Conservation (phyloP, 2,797 vertebrate genomes). For the Channallabes apus region DNA sequence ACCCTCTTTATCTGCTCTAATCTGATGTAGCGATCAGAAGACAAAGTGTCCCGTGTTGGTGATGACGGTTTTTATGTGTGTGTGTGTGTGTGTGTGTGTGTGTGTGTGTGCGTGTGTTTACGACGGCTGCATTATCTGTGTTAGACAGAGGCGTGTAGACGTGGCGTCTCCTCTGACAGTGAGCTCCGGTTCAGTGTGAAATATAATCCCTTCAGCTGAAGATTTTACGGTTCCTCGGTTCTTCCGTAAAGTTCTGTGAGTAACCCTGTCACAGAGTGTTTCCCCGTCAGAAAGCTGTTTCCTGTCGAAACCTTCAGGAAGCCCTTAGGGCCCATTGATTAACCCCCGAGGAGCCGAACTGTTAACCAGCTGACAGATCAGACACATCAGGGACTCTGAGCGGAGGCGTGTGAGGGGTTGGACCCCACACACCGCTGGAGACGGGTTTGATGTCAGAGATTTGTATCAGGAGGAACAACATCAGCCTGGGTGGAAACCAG, state of each 20-base stretch:
- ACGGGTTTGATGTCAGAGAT: neutral
- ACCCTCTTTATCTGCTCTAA: slow-evolving; percentile 42
- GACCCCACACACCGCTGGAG: too few relatives aligned
- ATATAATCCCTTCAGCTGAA: too few relatives aligned
- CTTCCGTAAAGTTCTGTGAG: neutral
- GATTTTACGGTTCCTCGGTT: neutral
- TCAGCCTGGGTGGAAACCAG: neutral
- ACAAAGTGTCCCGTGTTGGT: slow-evolving; percentile 59
- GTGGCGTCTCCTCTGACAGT: slow-evolving; percentile 63
- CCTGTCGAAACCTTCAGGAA: neutral
- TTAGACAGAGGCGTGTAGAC: slow-evolving; percentile 67
- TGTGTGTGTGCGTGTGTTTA: slow-evolving; percentile 56
- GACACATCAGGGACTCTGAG: too few relatives aligned
- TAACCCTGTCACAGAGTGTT: too few relatives aligned
- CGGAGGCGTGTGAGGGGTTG: too few relatives aligned
- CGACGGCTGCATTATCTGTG: slow-evolving; percentile 55
- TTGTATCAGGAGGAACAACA: neutral
- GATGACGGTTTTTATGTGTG: slow-evolving; percentile 13
- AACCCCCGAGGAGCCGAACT: neutral
- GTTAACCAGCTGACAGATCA: neutral
- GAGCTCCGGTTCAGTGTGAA: slow-evolving; percentile 55
- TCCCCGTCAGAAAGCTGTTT: too few relatives aligned
- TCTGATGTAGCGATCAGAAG: slow-evolving; percentile 50
- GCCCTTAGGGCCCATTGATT: neutral
- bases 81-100: slow-evolving; percentile 26